phyloP scores from a whole-genome alignment of 2,797 vertebrate species.

The Rhinatrema bivittatum region DNA sequence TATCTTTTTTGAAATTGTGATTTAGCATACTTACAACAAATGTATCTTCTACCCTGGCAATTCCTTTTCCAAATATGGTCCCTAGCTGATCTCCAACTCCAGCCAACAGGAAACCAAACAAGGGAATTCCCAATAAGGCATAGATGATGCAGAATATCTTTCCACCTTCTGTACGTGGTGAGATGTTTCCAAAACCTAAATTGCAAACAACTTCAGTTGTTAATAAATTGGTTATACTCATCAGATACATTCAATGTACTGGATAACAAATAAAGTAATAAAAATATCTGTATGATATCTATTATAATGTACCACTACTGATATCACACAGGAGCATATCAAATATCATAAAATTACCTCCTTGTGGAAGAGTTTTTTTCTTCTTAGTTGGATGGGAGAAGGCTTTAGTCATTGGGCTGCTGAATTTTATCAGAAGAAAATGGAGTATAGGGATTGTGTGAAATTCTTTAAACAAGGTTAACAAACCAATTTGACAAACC shows the following conservation, averaged over 20 bases:
- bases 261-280: not conserved
- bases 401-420: too few species aligned
- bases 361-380: too few species aligned
- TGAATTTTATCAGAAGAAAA: too few species aligned
- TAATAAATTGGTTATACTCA: constrained; percentile 26
- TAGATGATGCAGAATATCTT: constrained; percentile 97
- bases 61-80: constrained; percentile 95
- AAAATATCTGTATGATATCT: not conserved
- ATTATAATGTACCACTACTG: too few species aligned
- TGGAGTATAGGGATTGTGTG: too few species aligned
- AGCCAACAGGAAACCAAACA: constrained; percentile 93
- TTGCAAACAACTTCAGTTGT: constrained; percentile 26
- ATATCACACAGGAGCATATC: too few species aligned
- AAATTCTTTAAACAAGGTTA: too few species aligned
- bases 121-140: constrained; percentile 90
- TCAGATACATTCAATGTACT: not conserved
- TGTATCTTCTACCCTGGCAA: constrained; percentile 91
- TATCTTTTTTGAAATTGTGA: too few species aligned
- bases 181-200: constrained; percentile 94
- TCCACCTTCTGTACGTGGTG: constrained; percentile 90
- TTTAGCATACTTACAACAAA: constrained; percentile 79
- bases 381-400: too few species aligned
- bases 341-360: too few species aligned
- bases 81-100: constrained; percentile 95
- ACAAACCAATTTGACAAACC: too few species aligned